These are phyloP conservation scores for Caiman crocodilus DNA, from an alignment of 2,797 vertebrate species.

Conservation along the genomic window DNA sequence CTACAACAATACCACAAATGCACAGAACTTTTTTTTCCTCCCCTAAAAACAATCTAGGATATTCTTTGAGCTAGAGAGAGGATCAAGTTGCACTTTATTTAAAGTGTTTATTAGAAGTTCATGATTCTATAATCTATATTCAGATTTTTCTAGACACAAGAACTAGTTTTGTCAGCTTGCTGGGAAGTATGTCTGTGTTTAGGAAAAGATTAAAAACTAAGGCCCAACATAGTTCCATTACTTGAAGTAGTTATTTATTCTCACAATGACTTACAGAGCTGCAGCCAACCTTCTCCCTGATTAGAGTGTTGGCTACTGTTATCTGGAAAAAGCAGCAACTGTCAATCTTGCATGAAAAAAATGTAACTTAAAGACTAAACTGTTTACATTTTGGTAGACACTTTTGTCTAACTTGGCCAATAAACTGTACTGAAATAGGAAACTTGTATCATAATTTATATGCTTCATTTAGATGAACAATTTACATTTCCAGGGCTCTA, in stretches of 20 bases:
- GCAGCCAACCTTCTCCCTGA: background rate
- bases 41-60: background rate
- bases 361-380: slow-evolving; percentile 38
- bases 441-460: background rate
- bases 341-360: slow-evolving; percentile 35
- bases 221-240: background rate
- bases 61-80: background rate
- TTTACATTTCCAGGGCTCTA: slow-evolving; percentile 13
- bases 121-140: background rate
- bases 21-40: background rate
- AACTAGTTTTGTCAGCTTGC: background rate
- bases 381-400: slow-evolving; percentile 54
- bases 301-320: slow-evolving; percentile 43
- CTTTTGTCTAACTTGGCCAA: slow-evolving; percentile 25
- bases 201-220: slow-evolving; percentile 33
- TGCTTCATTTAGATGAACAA: slow-evolving; percentile 43
- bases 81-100: slow-evolving; percentile 30
- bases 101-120: background rate
- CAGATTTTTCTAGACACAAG: background rate
- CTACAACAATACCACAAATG: background rate
- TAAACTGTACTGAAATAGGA: slow-evolving; percentile 45
- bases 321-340: slow-evolving; percentile 50
- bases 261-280: background rate
- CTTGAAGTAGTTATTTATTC: slow-evolving; percentile 51
- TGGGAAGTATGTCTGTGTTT: slow-evolving; percentile 20